Percentiles rank a stretch among this genome's conserved stretches.
Evolutionary conservation across 2,797 vertebrate species (phyloP).

Genomic region (Antrozous pallidus): DNA sequence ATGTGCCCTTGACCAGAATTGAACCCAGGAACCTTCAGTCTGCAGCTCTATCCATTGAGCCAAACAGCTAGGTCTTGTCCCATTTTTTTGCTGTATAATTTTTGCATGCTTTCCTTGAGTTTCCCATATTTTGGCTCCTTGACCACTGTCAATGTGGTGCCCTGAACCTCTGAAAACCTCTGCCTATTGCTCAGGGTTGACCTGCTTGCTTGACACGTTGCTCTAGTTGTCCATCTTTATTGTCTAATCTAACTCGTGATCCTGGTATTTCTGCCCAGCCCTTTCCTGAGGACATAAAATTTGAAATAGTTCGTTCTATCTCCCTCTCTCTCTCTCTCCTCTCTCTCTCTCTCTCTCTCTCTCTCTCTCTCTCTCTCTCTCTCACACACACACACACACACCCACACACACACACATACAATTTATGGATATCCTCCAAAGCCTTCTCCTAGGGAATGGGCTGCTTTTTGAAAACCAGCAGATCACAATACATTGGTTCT

Average conservation of each 20-base stretch:
- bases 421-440: background rate
- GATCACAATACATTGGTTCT: no score
- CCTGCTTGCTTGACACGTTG: background rate
- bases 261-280: background rate
- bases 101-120: background rate
- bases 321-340: background rate
- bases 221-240: background rate
- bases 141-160: fast-evolving
- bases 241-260: background rate
- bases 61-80: background rate
- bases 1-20: no score
- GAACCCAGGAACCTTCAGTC: no score
- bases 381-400: no score
- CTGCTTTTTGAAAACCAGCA: background rate
- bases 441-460: background rate
- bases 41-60: no score
- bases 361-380: background rate
- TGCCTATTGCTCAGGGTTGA: background rate
- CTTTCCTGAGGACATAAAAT: background rate
- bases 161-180: background rate
- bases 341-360: background rate
- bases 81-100: background rate
- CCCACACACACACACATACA: background rate
- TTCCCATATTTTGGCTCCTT: background rate
- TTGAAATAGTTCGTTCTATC: background rate